Conservation (phyloP, 1,140 invertebrate genomes). For the Zelostemma sp. region DNA sequence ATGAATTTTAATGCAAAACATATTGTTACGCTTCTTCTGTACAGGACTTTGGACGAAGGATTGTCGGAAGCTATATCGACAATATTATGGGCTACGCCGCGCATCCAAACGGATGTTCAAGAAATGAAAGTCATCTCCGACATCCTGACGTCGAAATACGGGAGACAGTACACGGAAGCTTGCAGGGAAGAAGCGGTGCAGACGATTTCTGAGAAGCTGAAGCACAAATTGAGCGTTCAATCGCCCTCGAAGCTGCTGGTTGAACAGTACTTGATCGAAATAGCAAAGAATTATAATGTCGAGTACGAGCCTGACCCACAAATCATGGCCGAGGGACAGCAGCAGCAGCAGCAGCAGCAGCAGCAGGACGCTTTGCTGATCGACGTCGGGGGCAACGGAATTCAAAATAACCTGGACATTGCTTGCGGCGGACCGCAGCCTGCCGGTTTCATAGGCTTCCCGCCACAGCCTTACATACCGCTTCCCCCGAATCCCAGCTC, state of each 20-base stretch:
- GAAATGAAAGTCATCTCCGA: conserved; percentile 95
- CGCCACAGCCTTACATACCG: conserved; percentile 72
- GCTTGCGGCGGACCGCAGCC: conserved; percentile 74
- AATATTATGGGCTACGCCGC: conserved; percentile 95
- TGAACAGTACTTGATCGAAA: conserved; percentile 96
- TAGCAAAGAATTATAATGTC: conserved; percentile 95
- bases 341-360: too few species aligned
- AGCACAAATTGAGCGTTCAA: conserved; percentile 95
- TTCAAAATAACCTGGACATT: conserved; percentile 73
- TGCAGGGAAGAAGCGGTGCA: conserved; percentile 83
- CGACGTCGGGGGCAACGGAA: conserved; percentile 76
- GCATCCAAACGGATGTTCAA: conserved; percentile 85
- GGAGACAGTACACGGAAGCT: conserved; percentile 90
- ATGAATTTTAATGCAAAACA: neutral
- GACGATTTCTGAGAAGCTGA: conserved; percentile 94
- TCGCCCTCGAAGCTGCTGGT: conserved; percentile 96
- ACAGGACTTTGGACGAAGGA: conserved; percentile 91
- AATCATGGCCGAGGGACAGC: conserved; percentile 89
- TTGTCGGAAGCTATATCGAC: conserved; percentile 96
- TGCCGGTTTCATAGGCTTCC: conserved; percentile 85
- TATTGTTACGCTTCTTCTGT: neutral
- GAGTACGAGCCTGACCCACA: conserved; percentile 93
- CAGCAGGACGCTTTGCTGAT: conserved; percentile 87
- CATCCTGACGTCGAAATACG: conserved; percentile 93
- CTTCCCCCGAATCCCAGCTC: neutral